phyloP scores from a whole-genome alignment of 1,140 invertebrate genomes.

The Formica selysi region DNA sequence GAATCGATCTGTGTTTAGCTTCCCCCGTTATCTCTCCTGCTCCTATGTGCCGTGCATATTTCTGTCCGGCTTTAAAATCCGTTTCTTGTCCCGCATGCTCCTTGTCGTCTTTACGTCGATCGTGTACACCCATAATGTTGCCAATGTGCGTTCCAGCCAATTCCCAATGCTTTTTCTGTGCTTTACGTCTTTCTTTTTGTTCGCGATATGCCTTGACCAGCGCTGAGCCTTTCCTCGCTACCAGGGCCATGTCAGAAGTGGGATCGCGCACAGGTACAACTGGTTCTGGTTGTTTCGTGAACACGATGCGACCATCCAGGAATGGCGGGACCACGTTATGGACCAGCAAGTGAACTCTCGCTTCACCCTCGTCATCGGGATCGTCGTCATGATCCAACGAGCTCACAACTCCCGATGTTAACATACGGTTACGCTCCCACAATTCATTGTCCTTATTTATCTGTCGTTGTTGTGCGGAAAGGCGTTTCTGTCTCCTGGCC shows the following conservation, averaged over 20 bases:
- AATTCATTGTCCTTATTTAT: slow-evolving; percentile 99
- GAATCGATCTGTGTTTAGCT: slow-evolving; percentile 94
- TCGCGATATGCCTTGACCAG: slow-evolving; percentile 96
- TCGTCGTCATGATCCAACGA: slow-evolving; percentile 96
- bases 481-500: slow-evolving; percentile 95
- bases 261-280: slow-evolving; percentile 93
- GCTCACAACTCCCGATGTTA: slow-evolving; percentile 97
- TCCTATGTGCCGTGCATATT: slow-evolving; percentile 98
- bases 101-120: slow-evolving; percentile 92
- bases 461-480: slow-evolving; percentile 97
- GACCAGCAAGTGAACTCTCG: slow-evolving; percentile 97
- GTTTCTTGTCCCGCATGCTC: slow-evolving; percentile 88
- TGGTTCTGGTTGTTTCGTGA: slow-evolving; percentile 98
- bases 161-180: slow-evolving; percentile 99
- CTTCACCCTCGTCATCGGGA: slow-evolving; percentile 96
- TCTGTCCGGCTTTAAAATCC: slow-evolving; percentile 95
- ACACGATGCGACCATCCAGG: slow-evolving; percentile 98
- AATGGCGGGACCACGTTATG: slow-evolving; percentile 99
- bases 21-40: slow-evolving; percentile 92
- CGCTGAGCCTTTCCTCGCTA: slow-evolving; percentile 97
- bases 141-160: slow-evolving; percentile 97
- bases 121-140: slow-evolving; percentile 97
- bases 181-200: slow-evolving; percentile 97
- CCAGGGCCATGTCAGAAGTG: slow-evolving; percentile 98
- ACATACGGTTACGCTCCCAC: slow-evolving; percentile 99